Base-by-base conservation (phyloP, 2,113 vertebrate genomes). In the Megaceryle maxima region DNA sequence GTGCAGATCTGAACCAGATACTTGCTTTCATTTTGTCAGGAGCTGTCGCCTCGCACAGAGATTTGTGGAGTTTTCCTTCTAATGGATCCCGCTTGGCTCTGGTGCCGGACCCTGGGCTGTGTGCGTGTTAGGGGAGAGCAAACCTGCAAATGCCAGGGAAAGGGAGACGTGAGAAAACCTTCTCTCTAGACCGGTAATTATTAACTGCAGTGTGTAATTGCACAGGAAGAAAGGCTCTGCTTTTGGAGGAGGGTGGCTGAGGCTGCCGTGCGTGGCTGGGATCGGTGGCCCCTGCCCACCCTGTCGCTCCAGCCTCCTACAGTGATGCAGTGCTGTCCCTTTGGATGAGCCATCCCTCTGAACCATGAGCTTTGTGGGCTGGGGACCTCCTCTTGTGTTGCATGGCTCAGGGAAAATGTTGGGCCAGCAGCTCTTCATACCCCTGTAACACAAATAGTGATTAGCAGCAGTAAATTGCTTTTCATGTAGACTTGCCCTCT, bases 11-110 rank as follows among this genome's bases (percentile, higher is more conserved):
- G 96, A 98, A 97, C 85, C 93, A 97, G 96, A 97, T 94, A 95
- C 92, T 95, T 86, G 96, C 96, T 98, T 98, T 98, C 97, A 96
- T 98, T 98, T 97, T 97, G 97, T 98, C 97, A 96, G 96, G 96
- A 96, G 97, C 98, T 97, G 97, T 96, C 95, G 96, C 96, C 92
- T 97, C 60, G 53, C 75, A 86, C 94, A 76, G 97, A 96, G 97
- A 92, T 95, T 96, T 94, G 93, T 68, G 95, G 97, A 91, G 85
- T 87, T 94, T 96, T 94, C 93, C 92, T 96, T 82, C 95, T 96
- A 91, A 92, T 78, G 91, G 92, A 96, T 96, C 92, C 94, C 53
- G 21, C 87, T 90, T 43, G 14, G 80, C 46, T 68, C 85, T 43
- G 33, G 78, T 10, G 9, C 78, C 26, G 7, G 67, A 33, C 8